A percentile compares a stretch with the other conserved stretches of the same genome.
These are phyloP conservation scores for Oikopleura vanhoeffeni DNA, from an alignment of 23 tunicate species.

Conservation along the genomic window DNA sequence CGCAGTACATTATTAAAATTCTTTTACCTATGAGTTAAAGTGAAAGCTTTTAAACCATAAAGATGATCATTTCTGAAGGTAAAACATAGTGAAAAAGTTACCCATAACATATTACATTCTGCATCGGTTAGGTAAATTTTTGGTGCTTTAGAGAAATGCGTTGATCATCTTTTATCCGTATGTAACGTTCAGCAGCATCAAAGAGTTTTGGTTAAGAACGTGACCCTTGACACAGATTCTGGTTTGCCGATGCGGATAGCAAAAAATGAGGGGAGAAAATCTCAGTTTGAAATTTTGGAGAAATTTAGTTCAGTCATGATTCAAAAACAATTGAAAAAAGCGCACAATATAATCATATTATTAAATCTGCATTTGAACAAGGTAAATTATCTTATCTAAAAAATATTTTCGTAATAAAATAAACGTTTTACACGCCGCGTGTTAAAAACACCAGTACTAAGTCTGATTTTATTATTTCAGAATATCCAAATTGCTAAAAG, in stretches of 20 bases:
- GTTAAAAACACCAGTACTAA: too few species aligned
- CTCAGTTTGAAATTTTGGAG: background rate
- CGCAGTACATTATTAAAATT: too few species aligned
- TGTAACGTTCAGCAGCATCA: conserved; percentile 51
- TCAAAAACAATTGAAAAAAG: background rate
- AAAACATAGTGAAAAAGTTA: too few species aligned
- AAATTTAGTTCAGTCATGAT: background rate
- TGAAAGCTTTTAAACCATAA: too few species aligned
- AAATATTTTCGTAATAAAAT: too few species aligned
- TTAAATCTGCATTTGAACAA: background rate
- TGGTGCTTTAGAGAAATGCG: background rate
- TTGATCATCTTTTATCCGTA: background rate
- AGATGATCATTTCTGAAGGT: too few species aligned
- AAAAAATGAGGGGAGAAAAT: conserved; percentile 21
- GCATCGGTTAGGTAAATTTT: too few species aligned
- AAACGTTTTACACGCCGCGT: too few species aligned
- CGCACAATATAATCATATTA: background rate
- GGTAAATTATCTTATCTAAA: too few species aligned
- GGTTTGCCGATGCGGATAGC: conserved; percentile 36
- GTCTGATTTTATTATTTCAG: too few species aligned
- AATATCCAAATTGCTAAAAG: conserved; percentile 74
- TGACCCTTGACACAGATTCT: conserved; percentile 49
- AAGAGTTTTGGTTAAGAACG: conserved; percentile 61
- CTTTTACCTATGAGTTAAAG: too few species aligned
- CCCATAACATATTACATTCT: too few species aligned